phyloP scores from a whole-genome alignment of 2,888 invertebrate species.

The Caenorhabditis macrosperma region DNA sequence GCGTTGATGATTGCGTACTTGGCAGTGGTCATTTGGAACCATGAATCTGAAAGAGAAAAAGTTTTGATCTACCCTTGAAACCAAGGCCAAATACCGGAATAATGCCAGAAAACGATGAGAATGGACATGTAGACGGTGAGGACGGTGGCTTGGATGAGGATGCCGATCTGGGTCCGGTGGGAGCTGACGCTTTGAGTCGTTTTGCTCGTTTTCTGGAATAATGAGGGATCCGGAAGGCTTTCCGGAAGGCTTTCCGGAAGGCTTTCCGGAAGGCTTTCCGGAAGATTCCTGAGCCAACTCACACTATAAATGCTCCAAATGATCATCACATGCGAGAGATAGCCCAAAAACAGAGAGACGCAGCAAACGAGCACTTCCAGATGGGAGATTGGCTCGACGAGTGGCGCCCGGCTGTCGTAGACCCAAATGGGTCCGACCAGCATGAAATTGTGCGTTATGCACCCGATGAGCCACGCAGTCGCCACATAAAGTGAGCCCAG shows the following conservation, averaged over 20 bases:
- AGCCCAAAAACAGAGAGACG: neutral
- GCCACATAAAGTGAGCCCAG: neutral
- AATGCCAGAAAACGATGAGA: conserved; percentile 32
- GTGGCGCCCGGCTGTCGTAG: neutral
- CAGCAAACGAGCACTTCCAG: neutral
- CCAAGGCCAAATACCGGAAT: neutral
- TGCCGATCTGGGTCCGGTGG: neutral
- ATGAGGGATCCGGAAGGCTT: too few relatives aligned
- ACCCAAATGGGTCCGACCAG: conserved; percentile 7
- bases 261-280: neutral
- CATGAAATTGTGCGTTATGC: neutral
- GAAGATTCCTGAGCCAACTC: neutral
- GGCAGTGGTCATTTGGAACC: conserved; percentile 11
- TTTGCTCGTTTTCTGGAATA: neutral
- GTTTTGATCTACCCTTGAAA: too few relatives aligned
- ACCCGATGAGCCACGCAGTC: neutral
- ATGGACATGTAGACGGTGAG: conserved; percentile 16
- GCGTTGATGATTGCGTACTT: conserved; percentile 3
- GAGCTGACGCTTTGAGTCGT: neutral
- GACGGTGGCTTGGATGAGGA: conserved; percentile 21
- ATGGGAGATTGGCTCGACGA: neutral
- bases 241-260: too few relatives aligned
- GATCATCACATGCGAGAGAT: neutral
- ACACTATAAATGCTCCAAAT: neutral
- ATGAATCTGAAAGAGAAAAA: neutral